A percentile compares a stretch with the other conserved stretches of the same genome.
Evolutionary conservation across 1,140 invertebrate genomes (phyloP).

Genomic region (Stenopsyche tienmushanensis): DNA sequence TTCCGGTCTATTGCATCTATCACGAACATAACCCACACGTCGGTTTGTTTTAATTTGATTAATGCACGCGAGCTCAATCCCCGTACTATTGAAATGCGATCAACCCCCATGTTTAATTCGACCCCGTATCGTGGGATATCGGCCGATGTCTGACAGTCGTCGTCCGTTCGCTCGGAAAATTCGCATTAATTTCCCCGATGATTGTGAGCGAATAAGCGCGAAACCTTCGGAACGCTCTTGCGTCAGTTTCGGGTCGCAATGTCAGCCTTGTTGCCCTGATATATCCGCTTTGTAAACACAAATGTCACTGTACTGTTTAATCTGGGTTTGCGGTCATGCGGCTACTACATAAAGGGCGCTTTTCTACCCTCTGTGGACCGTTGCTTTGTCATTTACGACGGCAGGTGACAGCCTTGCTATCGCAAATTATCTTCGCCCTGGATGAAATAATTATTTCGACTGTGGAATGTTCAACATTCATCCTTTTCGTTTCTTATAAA

Average conservation of each 20-base stretch:
- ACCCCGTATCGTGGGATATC: no score
- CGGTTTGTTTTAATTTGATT: neutral
- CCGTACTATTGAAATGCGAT: neutral
- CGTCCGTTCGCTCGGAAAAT: neutral
- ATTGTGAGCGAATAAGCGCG: neutral
- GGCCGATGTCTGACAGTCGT: no score
- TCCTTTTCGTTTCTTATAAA: no score
- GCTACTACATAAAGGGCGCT: neutral
- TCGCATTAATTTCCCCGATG: neutral
- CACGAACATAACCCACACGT: neutral
- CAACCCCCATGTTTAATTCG: neutral
- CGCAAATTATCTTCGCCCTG: neutral
- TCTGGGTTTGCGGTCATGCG: slow-evolving; percentile 14
- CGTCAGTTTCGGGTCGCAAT: neutral
- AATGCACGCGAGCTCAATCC: neutral
- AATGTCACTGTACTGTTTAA: neutral
- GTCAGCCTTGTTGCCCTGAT: neutral
- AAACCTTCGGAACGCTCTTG: neutral
- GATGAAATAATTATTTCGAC: neutral
- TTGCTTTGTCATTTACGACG: neutral
- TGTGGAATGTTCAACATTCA: no score
- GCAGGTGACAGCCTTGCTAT: neutral
- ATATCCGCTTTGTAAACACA: neutral
- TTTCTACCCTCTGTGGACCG: neutral
- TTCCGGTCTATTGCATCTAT: neutral